Percentiles rank a stretch among this genome's conserved stretches.
Conservation (phyloP, 2,888 invertebrate species). For the Thalpophila matura region DNA sequence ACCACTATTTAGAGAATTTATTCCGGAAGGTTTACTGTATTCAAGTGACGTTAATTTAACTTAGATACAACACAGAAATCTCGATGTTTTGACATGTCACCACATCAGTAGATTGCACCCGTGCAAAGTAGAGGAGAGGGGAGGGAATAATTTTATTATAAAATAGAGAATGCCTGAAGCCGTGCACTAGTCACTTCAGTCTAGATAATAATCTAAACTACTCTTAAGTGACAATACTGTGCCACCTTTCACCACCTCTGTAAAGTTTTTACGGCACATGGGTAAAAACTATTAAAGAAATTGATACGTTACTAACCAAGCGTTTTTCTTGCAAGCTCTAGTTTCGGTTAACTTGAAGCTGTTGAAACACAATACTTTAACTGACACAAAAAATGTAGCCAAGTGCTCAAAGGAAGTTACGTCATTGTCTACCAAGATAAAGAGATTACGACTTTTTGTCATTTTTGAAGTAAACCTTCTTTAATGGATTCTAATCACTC, state of each 20-base stretch:
- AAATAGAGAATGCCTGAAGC: background rate
- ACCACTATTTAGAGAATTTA: no score
- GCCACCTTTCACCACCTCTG: no score
- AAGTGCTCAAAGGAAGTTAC: conserved; percentile 38
- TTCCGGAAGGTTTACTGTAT: no score
- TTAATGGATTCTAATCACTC: conserved; percentile 40
- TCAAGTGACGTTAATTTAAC: no score
- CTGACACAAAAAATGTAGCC: conserved; percentile 43
- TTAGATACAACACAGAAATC: no score
- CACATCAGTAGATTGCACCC: no score
- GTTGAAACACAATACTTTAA: conserved; percentile 43
- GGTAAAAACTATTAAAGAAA: conserved; percentile 18
- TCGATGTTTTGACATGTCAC: no score
- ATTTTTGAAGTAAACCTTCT: conserved; percentile 24
- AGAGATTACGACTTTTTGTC: conserved; percentile 35
- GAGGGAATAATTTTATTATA: no score
- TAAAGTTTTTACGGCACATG: no score
- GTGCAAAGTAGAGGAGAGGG: no score
- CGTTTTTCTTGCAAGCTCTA: conserved; percentile 21
- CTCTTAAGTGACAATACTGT: background rate
- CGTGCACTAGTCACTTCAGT: no score
- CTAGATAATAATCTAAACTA: no score
- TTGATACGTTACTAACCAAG: conserved; percentile 19
- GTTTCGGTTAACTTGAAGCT: conserved; percentile 33
- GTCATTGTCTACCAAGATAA: conserved; percentile 49